Base-by-base conservation (phyloP, 2,797 vertebrate genomes). In the Mus minutoides region DNA sequence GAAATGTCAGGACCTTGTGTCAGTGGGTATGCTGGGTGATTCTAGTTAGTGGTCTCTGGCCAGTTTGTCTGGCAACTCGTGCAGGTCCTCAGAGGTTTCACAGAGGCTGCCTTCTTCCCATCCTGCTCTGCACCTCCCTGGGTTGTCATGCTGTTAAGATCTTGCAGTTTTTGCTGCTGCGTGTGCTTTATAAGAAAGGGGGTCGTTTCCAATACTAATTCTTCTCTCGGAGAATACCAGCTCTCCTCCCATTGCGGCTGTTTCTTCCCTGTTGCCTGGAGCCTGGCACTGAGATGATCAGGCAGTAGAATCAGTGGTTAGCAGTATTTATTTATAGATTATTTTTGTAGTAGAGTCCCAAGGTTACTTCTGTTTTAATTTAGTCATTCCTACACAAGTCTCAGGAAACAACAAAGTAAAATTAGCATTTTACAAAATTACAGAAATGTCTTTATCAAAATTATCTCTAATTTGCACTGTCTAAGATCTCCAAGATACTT, bases 361-460 rank as follows among this genome's bases (percentile, higher is more conserved):
- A 96, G 29, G 34, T 76, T 62, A 94, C 94, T 71, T 95, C 34
- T 46, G 43, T 92, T 84, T 91, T 69, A 29, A 58, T 75, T 56
- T 58, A 76, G 91, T 87, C 95, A 97, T 98, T 97, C 96, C 98
- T 96, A 98, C 95, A 97, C 92, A 97, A 96, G 95, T 97, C 96
- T 97, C 92, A 93, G 93, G 82, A 98, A 98, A 97, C 92, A 97
- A 95, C 85, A 90, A 52, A 71, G 29, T 96, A 97, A 96, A 73
- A 93, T 97, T 97, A 92, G 92, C 94, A 71, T 92, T 90, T 96
- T 96, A 85, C 96, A 95, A 97, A 96, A 97, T 95, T 94, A 93
- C 21, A 97, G 90, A 97, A 97, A 92, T 90, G 77, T 90, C 56
- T 96, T 97, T 92, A 67, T 76, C n/a, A 92, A 80, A 95, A 94